These are phyloP conservation scores for Oreochromis spilurus DNA, from an alignment of 2,113 vertebrate genomes.

Conservation along the genomic window DNA sequence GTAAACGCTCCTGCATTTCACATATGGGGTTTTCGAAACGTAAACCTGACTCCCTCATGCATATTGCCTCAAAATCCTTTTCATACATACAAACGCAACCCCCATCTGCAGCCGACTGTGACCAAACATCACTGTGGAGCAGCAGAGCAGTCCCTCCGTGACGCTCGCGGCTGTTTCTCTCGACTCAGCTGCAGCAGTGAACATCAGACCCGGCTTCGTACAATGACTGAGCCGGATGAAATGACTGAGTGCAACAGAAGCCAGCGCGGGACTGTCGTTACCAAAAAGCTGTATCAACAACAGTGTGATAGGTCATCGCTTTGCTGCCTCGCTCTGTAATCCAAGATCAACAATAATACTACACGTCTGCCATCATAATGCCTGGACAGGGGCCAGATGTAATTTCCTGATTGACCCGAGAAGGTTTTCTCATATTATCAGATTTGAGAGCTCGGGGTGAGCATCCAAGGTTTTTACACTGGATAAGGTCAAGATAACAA, in stretches of 20 bases:
- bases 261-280: not conserved
- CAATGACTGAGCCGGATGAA: not conserved
- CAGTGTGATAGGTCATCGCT: slow-evolving; percentile 29
- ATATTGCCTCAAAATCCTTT: not conserved
- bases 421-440: slow-evolving; percentile 21
- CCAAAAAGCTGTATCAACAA: slow-evolving; percentile 53
- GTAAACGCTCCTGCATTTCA: not conserved
- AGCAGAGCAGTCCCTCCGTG: not conserved
- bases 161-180: not conserved
- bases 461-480: not conserved
- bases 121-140: not conserved
- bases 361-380: slow-evolving; percentile 7
- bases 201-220: not conserved
- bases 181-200: slow-evolving; percentile 19
- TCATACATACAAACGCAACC: not conserved
- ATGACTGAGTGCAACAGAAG: not conserved
- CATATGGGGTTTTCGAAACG: not conserved
- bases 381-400: slow-evolving; percentile 21
- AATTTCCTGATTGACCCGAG: slow-evolving; percentile 46
- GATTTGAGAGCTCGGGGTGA: not conserved
- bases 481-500: slow-evolving; percentile 7
- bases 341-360: slow-evolving; percentile 41
- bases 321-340: slow-evolving; percentile 25
- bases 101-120: slow-evolving; percentile 12
- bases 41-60: not conserved